Conservation (phyloP, 2,888 invertebrate species). For the Drosophila borborema region DNA sequence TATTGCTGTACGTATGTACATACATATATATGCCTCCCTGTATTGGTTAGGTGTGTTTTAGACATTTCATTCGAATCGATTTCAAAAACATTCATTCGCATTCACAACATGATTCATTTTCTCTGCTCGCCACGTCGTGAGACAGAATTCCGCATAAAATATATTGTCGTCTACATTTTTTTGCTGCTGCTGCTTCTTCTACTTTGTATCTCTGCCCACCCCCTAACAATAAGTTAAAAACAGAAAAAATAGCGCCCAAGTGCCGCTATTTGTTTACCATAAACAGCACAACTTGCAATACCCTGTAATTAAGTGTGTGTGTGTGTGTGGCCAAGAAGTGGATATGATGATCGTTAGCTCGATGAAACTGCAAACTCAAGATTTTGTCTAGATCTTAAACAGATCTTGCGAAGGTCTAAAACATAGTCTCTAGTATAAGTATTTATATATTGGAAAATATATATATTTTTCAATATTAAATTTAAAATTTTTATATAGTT, state of each 20-base stretch:
- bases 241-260: constrained; percentile 20
- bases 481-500: too few relatives aligned
- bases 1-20: neutral
- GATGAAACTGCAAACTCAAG: neutral
- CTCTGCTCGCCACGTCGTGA: constrained; percentile 18
- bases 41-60: constrained; percentile 52
- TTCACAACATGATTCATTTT: constrained; percentile 57
- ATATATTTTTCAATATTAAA: too few relatives aligned
- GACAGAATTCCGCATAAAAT: constrained; percentile 64
- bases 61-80: constrained; percentile 61
- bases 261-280: constrained; percentile 14
- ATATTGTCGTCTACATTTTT: constrained; percentile 20
- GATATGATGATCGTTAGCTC: neutral
- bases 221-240: constrained; percentile 13
- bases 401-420: too few relatives aligned
- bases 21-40: too few relatives aligned
- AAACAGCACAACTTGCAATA: constrained; percentile 26
- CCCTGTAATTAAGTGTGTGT: neutral
- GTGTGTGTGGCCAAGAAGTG: neutral
- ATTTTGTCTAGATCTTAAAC: neutral
- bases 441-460: too few relatives aligned
- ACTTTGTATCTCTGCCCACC: neutral
- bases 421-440: neutral
- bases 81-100: constrained; percentile 59
- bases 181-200: neutral